Evolutionary conservation across 2,113 vertebrate genomes (phyloP).

Genomic region (Rhinogobius similis): DNA sequence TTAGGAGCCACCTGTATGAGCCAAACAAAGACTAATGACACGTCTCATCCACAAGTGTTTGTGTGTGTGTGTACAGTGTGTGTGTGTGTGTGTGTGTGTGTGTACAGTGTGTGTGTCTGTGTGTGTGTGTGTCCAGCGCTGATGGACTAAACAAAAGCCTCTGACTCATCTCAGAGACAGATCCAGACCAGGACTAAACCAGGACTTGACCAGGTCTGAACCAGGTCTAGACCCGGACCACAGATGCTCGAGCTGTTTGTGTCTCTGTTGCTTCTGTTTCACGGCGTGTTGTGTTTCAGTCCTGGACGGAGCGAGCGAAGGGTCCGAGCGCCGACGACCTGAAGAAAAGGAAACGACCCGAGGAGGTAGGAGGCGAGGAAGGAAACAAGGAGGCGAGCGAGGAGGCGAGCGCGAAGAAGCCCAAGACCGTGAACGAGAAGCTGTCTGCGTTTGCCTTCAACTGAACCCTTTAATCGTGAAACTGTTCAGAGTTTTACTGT

Average conservation of each 20-base stretch:
- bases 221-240: too few relatives aligned
- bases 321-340: constrained; percentile 69
- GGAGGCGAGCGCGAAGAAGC: constrained; percentile 79
- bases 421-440: constrained; percentile 76
- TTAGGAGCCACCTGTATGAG: neutral
- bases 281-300: constrained; percentile 60
- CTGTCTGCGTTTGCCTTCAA: constrained; percentile 91
- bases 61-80: neutral
- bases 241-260: too few relatives aligned
- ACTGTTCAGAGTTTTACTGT: too few relatives aligned
- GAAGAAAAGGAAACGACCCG: constrained; percentile 84
- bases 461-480: too few relatives aligned
- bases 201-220: neutral
- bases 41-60: neutral
- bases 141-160: neutral
- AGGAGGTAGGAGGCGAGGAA: constrained; percentile 35
- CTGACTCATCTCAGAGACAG: neutral
- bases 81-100: neutral
- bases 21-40: constrained; percentile 3
- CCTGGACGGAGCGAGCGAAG: constrained; percentile 88
- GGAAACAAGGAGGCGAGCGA: constrained; percentile 54
- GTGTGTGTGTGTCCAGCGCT: neutral
- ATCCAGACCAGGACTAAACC: neutral
- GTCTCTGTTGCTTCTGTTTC: neutral
- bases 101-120: neutral